These are phyloP conservation scores for Parthenolecanium corni DNA, from an alignment of 2,888 invertebrate genomes.

Conservation along the genomic window DNA sequence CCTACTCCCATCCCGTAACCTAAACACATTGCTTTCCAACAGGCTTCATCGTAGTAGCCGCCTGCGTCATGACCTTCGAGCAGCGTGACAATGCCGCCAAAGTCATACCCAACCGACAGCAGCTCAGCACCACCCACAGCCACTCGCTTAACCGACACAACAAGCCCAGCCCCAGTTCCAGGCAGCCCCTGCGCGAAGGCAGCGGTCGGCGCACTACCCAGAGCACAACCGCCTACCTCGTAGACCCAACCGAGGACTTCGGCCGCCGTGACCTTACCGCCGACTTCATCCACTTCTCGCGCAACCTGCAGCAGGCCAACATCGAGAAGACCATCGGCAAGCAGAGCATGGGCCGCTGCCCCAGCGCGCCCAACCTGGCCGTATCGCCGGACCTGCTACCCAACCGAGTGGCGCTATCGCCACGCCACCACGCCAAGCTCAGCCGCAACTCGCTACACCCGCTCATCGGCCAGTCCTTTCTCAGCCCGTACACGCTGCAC, in stretches of 20 bases:
- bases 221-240: slow-evolving; percentile 34
- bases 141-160: slow-evolving; percentile 31
- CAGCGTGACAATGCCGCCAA: slow-evolving; percentile 88
- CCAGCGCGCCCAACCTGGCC: slow-evolving; percentile 49
- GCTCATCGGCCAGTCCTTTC: slow-evolving; percentile 36
- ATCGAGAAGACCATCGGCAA: slow-evolving; percentile 32
- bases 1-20: too few relatives aligned
- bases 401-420: not conserved
- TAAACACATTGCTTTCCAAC: slow-evolving; percentile 29
- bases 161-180: slow-evolving; percentile 41
- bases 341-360: slow-evolving; percentile 42
- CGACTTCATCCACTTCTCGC: slow-evolving; percentile 44
- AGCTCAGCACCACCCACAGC: slow-evolving; percentile 29
- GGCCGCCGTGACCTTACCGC: slow-evolving; percentile 40
- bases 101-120: slow-evolving; percentile 44
- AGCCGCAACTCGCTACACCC: slow-evolving; percentile 32
- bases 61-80: slow-evolving; percentile 98
- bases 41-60: slow-evolving; percentile 92
- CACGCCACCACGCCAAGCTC: slow-evolving; percentile 19
- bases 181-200: slow-evolving; percentile 46
- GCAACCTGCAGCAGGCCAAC: slow-evolving; percentile 37
- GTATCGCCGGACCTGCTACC: slow-evolving; percentile 36
- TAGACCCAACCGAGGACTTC: slow-evolving; percentile 36
- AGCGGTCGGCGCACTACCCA: slow-evolving; percentile 39
- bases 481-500: slow-evolving; percentile 50